Evolutionary conservation across 1,140 invertebrate genomes (phyloP), one percentile per base, ranked within the genome.

Genomic region (Lasaia peninsularis): DNA sequence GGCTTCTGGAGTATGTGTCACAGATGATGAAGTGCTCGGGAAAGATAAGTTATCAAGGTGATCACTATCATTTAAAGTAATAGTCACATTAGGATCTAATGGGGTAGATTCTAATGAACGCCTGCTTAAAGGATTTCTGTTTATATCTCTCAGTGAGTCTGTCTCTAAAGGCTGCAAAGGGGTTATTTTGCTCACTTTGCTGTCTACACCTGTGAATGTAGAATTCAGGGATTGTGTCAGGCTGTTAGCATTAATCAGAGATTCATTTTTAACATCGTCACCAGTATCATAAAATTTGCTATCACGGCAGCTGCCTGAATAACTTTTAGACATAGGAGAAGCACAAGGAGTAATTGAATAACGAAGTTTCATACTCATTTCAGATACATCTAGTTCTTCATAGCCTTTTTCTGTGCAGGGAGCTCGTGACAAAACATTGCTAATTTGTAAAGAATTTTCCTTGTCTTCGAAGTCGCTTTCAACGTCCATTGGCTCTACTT

Each of bases 291-390:
- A 9, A 56, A 62, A 49, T 52, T 64, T 77, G 33, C 73, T 77
- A 49, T 81, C 79, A 28, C 69, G 54, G 50, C 60, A 73, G 40
- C 71, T 71, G 11, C 71, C 71, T 16, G 78, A 82, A 55, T 68
- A 78, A 52, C 85, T 88, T 65, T 78, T 85, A 6, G 83, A 82
- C 85, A 88, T 88, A 11, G 85, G 80, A 0, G 83, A 86, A 0
- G 78, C 65, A 4, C 66, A 73, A 12, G 81, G 83, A 10, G 81
- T 88, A 5, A 83, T 59, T 21, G 82, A 86, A 60, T 86, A 86
- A 62, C 80, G 76, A 28, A 86, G 60, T 67, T 84, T 85, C 81
- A 86, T 88, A 55, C 84, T 88, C 5, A 86, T 62, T 56, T 88
- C 85, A 0, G 85, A 86, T 0, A 80, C 77, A 67, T 88, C 85